These are phyloP conservation scores for Euproctis similis DNA, from an alignment of 2,888 invertebrate genomes.

Conservation along the genomic window DNA sequence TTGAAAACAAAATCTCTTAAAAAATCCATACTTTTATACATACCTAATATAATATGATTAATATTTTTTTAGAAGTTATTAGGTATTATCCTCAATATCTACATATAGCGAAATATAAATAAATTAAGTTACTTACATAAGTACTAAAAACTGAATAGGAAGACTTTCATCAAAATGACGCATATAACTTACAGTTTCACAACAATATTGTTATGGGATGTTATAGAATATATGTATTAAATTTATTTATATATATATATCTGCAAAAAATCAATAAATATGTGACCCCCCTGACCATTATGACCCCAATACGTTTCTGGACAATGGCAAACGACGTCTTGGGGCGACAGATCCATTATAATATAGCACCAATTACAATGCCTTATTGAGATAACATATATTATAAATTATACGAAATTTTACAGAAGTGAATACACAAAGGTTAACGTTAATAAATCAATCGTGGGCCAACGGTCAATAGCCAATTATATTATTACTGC, in stretches of 20 bases:
- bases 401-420: constrained; percentile 52
- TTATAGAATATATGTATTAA: too few relatives aligned
- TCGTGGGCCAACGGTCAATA: constrained; percentile 17
- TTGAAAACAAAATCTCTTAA: too few relatives aligned
- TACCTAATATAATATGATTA: too few relatives aligned
- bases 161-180: constrained; percentile 15
- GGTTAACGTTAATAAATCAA: constrained; percentile 23
- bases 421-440: constrained; percentile 19
- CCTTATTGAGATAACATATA: constrained; percentile 68
- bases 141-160: too few relatives aligned
- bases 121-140: too few relatives aligned
- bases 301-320: constrained; percentile 49
- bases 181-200: constrained; percentile 30
- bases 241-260: too few relatives aligned
- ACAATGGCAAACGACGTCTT: constrained; percentile 57
- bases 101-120: too few relatives aligned
- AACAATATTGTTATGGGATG: constrained; percentile 47
- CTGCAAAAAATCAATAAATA: constrained; percentile 52
- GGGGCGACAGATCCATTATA: constrained; percentile 61
- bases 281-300: constrained; percentile 65
- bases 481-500: too few relatives aligned
- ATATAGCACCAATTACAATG: constrained; percentile 63
- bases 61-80: too few relatives aligned
- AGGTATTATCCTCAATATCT: too few relatives aligned
- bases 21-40: too few relatives aligned